Conservation (phyloP, 2,797 vertebrate genomes). For the Melanotaenia pygmaea region DNA sequence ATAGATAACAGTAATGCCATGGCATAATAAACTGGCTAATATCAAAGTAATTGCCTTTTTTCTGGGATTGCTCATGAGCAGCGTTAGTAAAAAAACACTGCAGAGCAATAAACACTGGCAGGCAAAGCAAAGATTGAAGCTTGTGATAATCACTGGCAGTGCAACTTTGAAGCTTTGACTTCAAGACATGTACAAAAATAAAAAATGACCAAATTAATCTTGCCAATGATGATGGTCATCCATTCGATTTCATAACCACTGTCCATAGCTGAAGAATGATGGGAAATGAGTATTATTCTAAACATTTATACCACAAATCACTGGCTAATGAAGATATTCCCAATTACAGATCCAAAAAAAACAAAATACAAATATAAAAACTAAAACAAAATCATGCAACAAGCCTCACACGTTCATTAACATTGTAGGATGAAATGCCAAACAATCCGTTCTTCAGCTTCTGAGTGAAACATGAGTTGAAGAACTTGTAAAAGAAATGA, state of each 20-base stretch:
- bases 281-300: neutral
- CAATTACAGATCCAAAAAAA: constrained; percentile 6
- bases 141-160: constrained; percentile 9
- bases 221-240: neutral
- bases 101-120: constrained; percentile 32
- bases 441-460: constrained; percentile 56
- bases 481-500: constrained; percentile 42
- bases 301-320: constrained; percentile 38
- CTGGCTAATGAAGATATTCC: constrained; percentile 19
- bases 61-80: neutral
- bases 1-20: constrained; percentile 58
- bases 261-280: neutral
- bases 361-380: constrained; percentile 37
- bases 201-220: constrained; percentile 4
- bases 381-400: constrained; percentile 17
- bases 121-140: constrained; percentile 17
- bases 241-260: neutral
- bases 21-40: constrained; percentile 45
- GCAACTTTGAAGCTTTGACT: constrained; percentile 1
- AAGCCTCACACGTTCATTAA: constrained; percentile 23
- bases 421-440: constrained; percentile 58
- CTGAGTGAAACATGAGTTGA: constrained; percentile 82
- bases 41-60: constrained; percentile 36
- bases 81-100: constrained; percentile 46
- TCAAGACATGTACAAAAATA: constrained; percentile 2